Percentiles rank a stretch among this genome's conserved stretches.
These are phyloP conservation scores for Epinotia nisella DNA, from an alignment of 2,888 invertebrate species.

Conservation along the genomic window DNA sequence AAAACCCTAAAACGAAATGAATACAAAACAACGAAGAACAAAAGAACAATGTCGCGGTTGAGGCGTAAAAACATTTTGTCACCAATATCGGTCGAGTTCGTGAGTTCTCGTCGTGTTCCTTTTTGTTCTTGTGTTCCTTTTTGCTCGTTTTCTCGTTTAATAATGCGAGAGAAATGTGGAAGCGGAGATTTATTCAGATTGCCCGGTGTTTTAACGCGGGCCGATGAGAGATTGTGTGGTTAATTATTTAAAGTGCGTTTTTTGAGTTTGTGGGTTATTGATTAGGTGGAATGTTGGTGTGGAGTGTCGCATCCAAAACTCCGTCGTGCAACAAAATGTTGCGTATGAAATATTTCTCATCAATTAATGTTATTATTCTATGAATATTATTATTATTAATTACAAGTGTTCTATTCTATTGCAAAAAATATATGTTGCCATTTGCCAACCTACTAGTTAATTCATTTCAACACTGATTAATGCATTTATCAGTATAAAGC, in stretches of 20 bases:
- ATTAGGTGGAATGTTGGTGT: conserved; percentile 20
- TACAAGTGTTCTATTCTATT: neutral
- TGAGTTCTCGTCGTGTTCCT: conserved; percentile 37
- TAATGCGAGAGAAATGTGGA: conserved; percentile 42
- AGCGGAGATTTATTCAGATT: conserved; percentile 44
- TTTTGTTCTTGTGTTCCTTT: conserved; percentile 25
- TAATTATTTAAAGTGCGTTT: conserved; percentile 44
- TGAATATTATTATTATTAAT: neutral
- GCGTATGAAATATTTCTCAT: too few relatives aligned
- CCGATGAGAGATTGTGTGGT: conserved; percentile 42
- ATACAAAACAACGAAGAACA: conserved; percentile 25
- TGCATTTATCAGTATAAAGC: too few relatives aligned
- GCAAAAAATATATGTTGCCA: too few relatives aligned
- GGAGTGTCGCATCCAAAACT: neutral
- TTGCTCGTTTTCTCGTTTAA: conserved; percentile 37
- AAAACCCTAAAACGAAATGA: conserved; percentile 37
- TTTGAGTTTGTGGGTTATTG: conserved; percentile 31
- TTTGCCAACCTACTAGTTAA: too few relatives aligned
- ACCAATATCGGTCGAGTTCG: conserved; percentile 43
- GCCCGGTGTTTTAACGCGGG: conserved; percentile 35
- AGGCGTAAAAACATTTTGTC: conserved; percentile 46
- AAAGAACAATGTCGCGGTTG: conserved; percentile 39
- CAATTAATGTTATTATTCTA: neutral
- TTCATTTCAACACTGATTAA: too few relatives aligned
- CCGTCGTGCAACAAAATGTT: neutral